phyloP scores from a whole-genome alignment of 1,140 invertebrate species.

The Neocloeon triangulifer region DNA sequence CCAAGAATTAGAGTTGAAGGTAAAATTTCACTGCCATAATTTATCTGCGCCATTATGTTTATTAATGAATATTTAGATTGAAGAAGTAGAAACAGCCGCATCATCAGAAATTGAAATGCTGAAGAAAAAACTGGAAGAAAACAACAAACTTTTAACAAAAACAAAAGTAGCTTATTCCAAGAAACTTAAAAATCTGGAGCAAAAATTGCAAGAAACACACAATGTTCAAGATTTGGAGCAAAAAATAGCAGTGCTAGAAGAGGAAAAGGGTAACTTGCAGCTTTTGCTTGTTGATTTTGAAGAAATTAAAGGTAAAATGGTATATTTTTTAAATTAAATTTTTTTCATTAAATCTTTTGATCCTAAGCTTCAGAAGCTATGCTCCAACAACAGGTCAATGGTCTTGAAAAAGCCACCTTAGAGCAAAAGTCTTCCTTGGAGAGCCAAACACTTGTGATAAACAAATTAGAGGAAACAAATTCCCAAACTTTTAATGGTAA shows the following conservation, averaged over 20 bases:
- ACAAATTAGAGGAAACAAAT: too few species aligned
- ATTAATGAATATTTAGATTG: slow-evolving; percentile 4
- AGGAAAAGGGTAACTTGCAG: slow-evolving; percentile 74
- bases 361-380: slow-evolving; percentile 10
- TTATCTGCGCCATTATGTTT: too few species aligned
- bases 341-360: too few species aligned
- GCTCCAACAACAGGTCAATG: background rate
- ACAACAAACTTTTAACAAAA: slow-evolving; percentile 12
- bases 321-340: too few species aligned
- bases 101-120: slow-evolving; percentile 15
- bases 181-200: slow-evolving; percentile 14
- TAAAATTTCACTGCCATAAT: slow-evolving; percentile 5
- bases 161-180: slow-evolving; percentile 15
- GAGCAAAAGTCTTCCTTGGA: too few species aligned
- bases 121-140: slow-evolving; percentile 13
- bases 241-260: slow-evolving; percentile 52
- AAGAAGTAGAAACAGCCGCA: slow-evolving; percentile 13
- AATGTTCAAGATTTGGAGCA: slow-evolving; percentile 17
- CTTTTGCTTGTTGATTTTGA: slow-evolving; percentile 61
- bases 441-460: too few species aligned
- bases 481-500: too few species aligned
- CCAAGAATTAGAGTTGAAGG: slow-evolving; percentile 6
- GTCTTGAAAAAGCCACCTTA: background rate
- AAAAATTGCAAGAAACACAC: slow-evolving; percentile 11
- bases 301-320: slow-evolving; percentile 47